Evolutionary conservation across 2,888 invertebrate genomes (phyloP).

Genomic region (Drosophila sordidula): DNA sequence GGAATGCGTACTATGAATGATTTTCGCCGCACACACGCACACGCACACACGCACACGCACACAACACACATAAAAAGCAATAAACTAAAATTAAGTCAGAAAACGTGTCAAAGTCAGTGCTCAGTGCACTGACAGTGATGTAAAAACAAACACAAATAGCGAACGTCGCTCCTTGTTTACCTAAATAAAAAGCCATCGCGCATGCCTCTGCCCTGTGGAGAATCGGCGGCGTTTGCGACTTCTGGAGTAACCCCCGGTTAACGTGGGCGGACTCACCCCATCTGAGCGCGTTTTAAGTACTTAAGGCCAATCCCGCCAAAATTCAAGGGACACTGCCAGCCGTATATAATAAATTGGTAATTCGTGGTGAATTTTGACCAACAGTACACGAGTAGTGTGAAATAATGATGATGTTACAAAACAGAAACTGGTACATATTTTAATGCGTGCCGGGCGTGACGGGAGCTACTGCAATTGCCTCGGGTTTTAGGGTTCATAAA

Average conservation of each 20-base stretch:
- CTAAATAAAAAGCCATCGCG: slow-evolving; percentile 64
- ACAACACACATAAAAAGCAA: slow-evolving; percentile 66
- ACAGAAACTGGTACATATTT: slow-evolving; percentile 12
- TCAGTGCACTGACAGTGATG: slow-evolving; percentile 77
- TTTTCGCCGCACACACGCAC: slow-evolving; percentile 25
- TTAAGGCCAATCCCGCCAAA: slow-evolving; percentile 27
- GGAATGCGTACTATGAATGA: slow-evolving; percentile 19
- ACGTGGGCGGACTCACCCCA: slow-evolving; percentile 18
- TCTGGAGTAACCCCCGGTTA: slow-evolving; percentile 12
- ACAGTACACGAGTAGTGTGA: slow-evolving; percentile 1
- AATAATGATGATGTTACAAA: slow-evolving; percentile 27
- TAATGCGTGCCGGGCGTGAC: slow-evolving; percentile 4
- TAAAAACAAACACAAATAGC: slow-evolving; percentile 77
- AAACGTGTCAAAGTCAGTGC: slow-evolving; percentile 84
- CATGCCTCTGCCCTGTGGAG: slow-evolving; percentile 20
- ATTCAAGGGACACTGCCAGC: slow-evolving; percentile 7
- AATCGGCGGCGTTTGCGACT: slow-evolving; percentile 23
- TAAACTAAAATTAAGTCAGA: slow-evolving; percentile 83
- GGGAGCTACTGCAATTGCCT: not conserved
- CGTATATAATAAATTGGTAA: slow-evolving; percentile 23
- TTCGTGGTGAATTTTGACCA: slow-evolving; percentile 32
- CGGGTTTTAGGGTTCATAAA: not conserved
- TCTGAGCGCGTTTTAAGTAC: slow-evolving; percentile 13
- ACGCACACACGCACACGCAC: too few relatives aligned
- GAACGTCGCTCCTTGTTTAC: slow-evolving; percentile 75